Evolutionary conservation across 2,888 invertebrate genomes (phyloP), one percentile per base, ranked within the genome.

Genomic region (Polietes domitor): DNA sequence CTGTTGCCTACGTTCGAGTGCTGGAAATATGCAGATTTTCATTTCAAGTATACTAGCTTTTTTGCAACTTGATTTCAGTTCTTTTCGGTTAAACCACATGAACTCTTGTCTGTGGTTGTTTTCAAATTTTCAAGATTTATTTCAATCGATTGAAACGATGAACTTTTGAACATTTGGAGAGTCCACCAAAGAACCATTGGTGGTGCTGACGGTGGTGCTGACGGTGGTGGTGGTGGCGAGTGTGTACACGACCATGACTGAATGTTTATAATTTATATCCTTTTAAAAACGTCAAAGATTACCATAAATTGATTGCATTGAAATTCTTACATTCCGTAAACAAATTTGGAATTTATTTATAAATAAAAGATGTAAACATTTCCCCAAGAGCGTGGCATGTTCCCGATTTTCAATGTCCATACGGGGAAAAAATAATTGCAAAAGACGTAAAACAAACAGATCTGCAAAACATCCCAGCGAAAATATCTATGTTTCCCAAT

Each of bases 61-160:
- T 26, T n/a, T 37, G 32, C 41, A 73, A 43, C 71, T 58, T 72
- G 47, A 58, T 72, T 53, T 72, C 21, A 21, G 55, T 58, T 37
- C 15, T 21, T n/a, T 41, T 15, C 17, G 28, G 28, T 9, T 71
- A 84, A 75, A 78, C 78, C 75, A 76, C 84, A 81, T 79, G 78
- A 81, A 78, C 76, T 81, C 74, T 78, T 78, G 84, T 75, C 58
- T 19, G 6, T 2, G 21, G 28, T 61, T 61, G 4, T n/a, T 55
- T 81, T 81, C 75, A 65, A 61, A 65, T 76, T 79, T 81, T 73
- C 76, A 78, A 78, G 78, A 81, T 78, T 81, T 84, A 79, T 81
- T 84, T 75, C 47, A 71, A 80, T 78, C 75, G 61, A 72, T 73
- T 73, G n/a, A n/a, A n/a, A 73, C 72, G 78, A 73, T 76, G 75